Base-by-base conservation (phyloP, 2,113 vertebrate genomes). In the Corydoras sp. region DNA sequence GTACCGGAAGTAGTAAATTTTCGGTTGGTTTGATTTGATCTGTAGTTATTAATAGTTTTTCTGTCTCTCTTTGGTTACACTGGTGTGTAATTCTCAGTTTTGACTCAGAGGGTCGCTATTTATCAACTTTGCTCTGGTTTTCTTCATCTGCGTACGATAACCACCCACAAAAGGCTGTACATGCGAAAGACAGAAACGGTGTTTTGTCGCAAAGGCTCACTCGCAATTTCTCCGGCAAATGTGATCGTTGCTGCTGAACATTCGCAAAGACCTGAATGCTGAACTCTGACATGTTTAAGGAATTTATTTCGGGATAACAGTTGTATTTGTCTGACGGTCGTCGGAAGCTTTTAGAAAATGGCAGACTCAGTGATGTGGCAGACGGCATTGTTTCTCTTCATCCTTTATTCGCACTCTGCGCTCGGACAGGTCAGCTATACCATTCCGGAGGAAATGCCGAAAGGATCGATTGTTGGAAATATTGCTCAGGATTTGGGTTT, bases 401-500 rank as follows among this genome's bases (percentile, higher is more conserved):
- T 74, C 5, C n/a, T 74, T 32, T 74, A 10, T 35, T 62, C 48
- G 32, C 61, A 31, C 30, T 61, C 30, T 9, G 72, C 31, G 49
- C 8, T 8, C 18, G 75, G 72, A 9, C 78, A 80, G 51, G 35
- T 79, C 58, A 79, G 74, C n/a, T 79, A 79, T 56, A 74, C 75
- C 1, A 74, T 79, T 43, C 71, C 78, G 0, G 88, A 89, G 71
- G 86, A 89, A 77, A 15, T 87, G 68, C 62, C 81, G 3, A 85
- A 66, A 74, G 85, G 83, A 7, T 85, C 84, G n/a, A 81, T 88
- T 80, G 83, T 56, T 35, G 32, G 32, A 35, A 35, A 35, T 35
- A 35, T 35, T 35, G 32, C 32, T 35, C 32, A 35, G 6, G 84
- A 89, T 76, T 76, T 91, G 51, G 83, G 80, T n/a, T 69, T 89